A percentile compares a stretch with the other conserved stretches of the same genome.
These are phyloP conservation scores for Andrena bucephala DNA, from an alignment of 2,888 invertebrate species.

Conservation along the genomic window DNA sequence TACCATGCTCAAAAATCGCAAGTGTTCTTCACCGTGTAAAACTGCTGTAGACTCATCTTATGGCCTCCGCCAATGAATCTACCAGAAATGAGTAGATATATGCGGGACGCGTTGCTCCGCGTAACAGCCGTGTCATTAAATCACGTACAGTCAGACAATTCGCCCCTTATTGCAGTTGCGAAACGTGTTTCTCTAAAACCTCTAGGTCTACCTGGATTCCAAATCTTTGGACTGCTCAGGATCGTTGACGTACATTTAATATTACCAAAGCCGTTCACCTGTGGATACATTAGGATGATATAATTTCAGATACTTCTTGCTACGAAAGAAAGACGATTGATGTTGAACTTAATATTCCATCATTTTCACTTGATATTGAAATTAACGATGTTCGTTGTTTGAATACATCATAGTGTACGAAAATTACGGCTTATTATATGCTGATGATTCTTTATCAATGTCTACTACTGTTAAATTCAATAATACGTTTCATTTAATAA, in stretches of 20 bases:
- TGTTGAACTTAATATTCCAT: too few relatives aligned
- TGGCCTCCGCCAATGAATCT: conserved; percentile 25
- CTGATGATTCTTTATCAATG: too few relatives aligned
- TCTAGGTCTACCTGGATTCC: conserved; percentile 13
- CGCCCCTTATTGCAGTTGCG: conserved; percentile 44
- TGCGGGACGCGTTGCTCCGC: conserved; percentile 24
- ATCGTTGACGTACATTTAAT: conserved; percentile 1
- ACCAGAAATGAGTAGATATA: conserved; percentile 8
- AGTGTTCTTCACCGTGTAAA: conserved; percentile 10
- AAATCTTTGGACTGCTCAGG: conserved; percentile 4
- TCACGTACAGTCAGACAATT: conserved; percentile 53
- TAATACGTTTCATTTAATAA: too few relatives aligned
- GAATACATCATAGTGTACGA: too few relatives aligned
- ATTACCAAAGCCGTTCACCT: background rate
- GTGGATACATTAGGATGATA: background rate
- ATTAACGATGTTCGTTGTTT: too few relatives aligned
- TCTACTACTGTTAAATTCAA: too few relatives aligned
- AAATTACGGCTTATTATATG: too few relatives aligned
- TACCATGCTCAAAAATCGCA: conserved; percentile 21
- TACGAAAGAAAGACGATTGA: too few relatives aligned
- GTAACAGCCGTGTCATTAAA: conserved; percentile 56
- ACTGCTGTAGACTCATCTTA: background rate
- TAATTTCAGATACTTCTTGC: background rate
- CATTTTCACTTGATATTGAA: too few relatives aligned
- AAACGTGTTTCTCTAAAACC: conserved; percentile 31